Evolutionary conservation across 1,140 invertebrate species (phyloP).

Genomic region (Chionoecetes opilio): DNA sequence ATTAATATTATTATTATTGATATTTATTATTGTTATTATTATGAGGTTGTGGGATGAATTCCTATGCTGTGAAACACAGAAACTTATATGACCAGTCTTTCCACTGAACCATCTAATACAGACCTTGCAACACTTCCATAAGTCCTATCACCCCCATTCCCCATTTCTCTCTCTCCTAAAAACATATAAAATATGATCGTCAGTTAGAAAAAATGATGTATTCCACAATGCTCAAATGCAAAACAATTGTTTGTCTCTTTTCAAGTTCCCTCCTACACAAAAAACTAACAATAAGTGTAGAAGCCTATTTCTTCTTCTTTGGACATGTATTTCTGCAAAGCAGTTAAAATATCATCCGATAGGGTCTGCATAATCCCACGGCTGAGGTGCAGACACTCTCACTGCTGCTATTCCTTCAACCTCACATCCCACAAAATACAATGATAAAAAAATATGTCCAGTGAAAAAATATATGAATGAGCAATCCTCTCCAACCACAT

Average conservation of each 20-base stretch:
- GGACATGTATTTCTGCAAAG: background rate
- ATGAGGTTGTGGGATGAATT: conserved; percentile 66
- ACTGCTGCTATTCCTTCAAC: background rate
- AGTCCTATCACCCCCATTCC: conserved; percentile 11
- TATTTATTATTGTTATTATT: conserved; percentile 42
- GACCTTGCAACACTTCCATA: conserved; percentile 54
- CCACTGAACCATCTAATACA: conserved; percentile 51
- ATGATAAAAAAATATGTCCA: background rate
- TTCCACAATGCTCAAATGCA: background rate
- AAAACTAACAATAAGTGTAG: background rate
- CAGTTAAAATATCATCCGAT: background rate
- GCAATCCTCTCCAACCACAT: background rate
- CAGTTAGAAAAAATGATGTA: background rate
- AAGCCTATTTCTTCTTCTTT: background rate
- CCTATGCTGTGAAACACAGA: conserved; percentile 59
- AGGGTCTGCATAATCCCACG: background rate
- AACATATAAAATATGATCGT: background rate
- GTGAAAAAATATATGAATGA: background rate
- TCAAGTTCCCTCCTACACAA: background rate
- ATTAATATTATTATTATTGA: conserved; percentile 24
- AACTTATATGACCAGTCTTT: conserved; percentile 50
- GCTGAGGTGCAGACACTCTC: conserved; percentile 2
- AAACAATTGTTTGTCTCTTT: background rate
- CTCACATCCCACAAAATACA: conserved; percentile 6
- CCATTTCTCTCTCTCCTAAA: background rate